Evolutionary conservation across 2,888 invertebrate genomes (phyloP).

Genomic region (Melitaea athalia): DNA sequence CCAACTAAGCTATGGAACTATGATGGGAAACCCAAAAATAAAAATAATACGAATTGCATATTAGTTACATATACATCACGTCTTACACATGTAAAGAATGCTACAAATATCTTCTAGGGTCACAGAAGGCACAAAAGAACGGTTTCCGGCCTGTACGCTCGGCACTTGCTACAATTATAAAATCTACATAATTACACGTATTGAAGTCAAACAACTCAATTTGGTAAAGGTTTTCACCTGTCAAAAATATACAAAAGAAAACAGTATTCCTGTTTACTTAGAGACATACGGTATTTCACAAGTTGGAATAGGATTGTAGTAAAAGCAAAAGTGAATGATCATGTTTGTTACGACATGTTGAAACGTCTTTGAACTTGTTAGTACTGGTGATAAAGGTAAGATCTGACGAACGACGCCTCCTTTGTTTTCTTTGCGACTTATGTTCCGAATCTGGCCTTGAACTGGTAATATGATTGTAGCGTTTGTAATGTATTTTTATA

Average conservation of each 20-base stretch:
- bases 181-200: too few relatives aligned
- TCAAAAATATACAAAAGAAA: neutral
- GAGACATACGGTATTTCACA: neutral
- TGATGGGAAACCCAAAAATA: too few relatives aligned
- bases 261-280: neutral
- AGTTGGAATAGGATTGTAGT: neutral
- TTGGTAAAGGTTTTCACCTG: slow-evolving; percentile 6
- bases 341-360: neutral
- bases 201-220: slow-evolving; percentile 21
- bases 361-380: neutral
- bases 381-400: neutral
- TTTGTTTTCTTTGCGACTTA: neutral
- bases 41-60: too few relatives aligned
- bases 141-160: neutral
- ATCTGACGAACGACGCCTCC: neutral
- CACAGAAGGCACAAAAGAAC: neutral
- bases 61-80: too few relatives aligned
- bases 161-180: slow-evolving; percentile 4
- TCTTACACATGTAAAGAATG: too few relatives aligned
- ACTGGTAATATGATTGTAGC: too few relatives aligned
- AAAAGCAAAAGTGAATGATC: neutral
- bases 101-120: neutral
- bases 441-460: neutral
- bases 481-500: too few relatives aligned
- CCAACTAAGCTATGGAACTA: too few relatives aligned